Evolutionary conservation across 1,140 invertebrate genomes (phyloP), one percentile per base, ranked within the genome.

Genomic region (Zaprionus africanus): DNA sequence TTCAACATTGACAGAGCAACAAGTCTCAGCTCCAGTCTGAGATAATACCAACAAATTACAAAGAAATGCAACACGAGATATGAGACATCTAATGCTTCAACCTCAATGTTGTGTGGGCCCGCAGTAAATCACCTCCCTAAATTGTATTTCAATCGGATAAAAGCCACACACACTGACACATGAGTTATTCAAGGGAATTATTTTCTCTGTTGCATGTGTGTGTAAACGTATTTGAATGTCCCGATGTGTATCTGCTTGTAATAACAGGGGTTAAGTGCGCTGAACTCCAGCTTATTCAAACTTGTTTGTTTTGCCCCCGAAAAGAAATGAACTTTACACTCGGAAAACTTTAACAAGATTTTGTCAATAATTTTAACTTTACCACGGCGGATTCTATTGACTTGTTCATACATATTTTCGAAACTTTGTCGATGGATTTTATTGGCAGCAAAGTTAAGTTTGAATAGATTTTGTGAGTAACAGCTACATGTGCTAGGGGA

Each of bases 311-410:
- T 22, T 51, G 19, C 46, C 9, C 46, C 11, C 9, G 4, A 51
- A 24, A 51, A 12, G 5, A 51, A 51, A 51, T 51, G 46, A 51
- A 51, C 46, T 51, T 51, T 51, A 19, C 17, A 24, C 19, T 51
- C 41, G 41, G 41, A 46, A 46, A 46, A 46, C 19, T 51, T 51
- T 4, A 51, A 51, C 46, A 22, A 51, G 19, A 19, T 51, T 51
- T 24, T 51, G 19, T 51, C 46, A 51, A 51, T 51, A 51, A 51
- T 24, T 22, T 51, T 5, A 5, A 24, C 11, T 51, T 51, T 24
- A 24, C 19, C 19, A 51, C 17, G 9, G 19, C 19, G 19, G 5
- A 24, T 51, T 17, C 6, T 7, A 46, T 46, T 46, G 41, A 17
- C 6, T 46, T 46, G 41, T 17, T 17, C n/a, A 46, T 46, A 17